Percentiles rank a stretch among this genome's conserved stretches.
Evolutionary conservation across 2,888 invertebrate species (phyloP).

Genomic region (Trachelus tabidus): DNA sequence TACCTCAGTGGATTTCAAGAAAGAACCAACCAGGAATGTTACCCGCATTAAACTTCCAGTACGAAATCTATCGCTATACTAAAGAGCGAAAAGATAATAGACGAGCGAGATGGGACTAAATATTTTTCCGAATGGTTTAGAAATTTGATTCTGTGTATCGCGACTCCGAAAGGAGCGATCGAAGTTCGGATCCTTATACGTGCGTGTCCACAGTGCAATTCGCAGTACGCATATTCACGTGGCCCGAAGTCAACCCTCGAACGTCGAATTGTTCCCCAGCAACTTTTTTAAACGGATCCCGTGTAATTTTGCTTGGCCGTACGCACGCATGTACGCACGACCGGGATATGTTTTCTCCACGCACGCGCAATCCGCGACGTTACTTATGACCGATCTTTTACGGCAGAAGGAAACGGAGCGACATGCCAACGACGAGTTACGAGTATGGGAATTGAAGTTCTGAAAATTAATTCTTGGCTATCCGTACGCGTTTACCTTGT

Average conservation of each 20-base stretch:
- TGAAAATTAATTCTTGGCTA: not conserved
- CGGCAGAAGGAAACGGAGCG: not conserved
- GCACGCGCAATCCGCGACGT: not conserved
- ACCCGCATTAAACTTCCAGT: not conserved
- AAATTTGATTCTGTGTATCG: not conserved
- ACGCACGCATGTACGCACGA: not conserved
- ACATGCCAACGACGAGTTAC: not conserved
- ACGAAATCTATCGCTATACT: not conserved
- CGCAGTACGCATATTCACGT: conserved; percentile 3
- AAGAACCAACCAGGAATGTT: not conserved
- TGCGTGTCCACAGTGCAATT: not conserved
- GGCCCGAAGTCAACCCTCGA: not conserved
- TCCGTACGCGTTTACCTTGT: not conserved
- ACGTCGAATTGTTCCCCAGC: not conserved
- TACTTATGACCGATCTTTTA: not conserved
- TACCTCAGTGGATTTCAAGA: not conserved
- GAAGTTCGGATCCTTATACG: not conserved
- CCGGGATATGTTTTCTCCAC: not conserved
- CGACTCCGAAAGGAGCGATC: not conserved
- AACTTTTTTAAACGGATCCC: not conserved
- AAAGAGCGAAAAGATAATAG: not conserved
- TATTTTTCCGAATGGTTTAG: not conserved
- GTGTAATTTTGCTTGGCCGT: not conserved
- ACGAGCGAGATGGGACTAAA: not conserved
- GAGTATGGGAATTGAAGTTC: not conserved